phyloP scores from a whole-genome alignment of 2,888 invertebrate genomes.

The Quadroppia sp. region DNA sequence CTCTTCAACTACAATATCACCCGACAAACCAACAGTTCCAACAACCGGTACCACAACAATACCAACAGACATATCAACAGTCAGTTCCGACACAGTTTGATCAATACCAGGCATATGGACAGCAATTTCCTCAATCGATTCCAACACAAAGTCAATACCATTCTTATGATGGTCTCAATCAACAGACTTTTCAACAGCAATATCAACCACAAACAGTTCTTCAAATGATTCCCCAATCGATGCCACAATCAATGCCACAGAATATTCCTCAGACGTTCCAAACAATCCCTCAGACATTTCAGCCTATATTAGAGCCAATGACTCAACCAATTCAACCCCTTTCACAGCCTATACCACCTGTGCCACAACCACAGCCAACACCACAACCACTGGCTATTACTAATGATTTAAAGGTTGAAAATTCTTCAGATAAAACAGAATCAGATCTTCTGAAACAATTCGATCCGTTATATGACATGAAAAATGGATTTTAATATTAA shows the following conservation, averaged over 20 bases:
- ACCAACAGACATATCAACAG: slow-evolving; percentile 23
- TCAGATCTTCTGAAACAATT: slow-evolving; percentile 39
- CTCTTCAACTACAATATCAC: neutral
- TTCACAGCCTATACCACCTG: neutral
- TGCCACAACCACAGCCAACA: neutral
- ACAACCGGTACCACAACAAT: neutral
- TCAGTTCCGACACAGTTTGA: neutral
- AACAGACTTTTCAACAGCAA: slow-evolving; percentile 7
- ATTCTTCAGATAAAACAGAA: neutral
- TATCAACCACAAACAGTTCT: neutral
- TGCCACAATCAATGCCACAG: slow-evolving; percentile 1
- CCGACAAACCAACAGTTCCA: too few species aligned
- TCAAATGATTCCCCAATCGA: neutral
- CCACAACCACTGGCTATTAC: neutral
- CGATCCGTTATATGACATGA: slow-evolving; percentile 38
- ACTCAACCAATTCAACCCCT: neutral
- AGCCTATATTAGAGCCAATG: neutral
- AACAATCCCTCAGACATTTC: neutral
- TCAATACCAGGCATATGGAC: neutral
- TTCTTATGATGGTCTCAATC: neutral
- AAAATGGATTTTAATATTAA: neutral
- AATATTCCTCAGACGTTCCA: neutral
- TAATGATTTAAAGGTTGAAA: neutral
- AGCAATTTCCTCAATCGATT: slow-evolving; percentile 28
- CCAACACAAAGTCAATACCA: neutral